Percentiles rank a stretch among this genome's conserved stretches.
Conservation (phyloP, 1,140 invertebrate genomes). For the Heliconius hewitsoni region DNA sequence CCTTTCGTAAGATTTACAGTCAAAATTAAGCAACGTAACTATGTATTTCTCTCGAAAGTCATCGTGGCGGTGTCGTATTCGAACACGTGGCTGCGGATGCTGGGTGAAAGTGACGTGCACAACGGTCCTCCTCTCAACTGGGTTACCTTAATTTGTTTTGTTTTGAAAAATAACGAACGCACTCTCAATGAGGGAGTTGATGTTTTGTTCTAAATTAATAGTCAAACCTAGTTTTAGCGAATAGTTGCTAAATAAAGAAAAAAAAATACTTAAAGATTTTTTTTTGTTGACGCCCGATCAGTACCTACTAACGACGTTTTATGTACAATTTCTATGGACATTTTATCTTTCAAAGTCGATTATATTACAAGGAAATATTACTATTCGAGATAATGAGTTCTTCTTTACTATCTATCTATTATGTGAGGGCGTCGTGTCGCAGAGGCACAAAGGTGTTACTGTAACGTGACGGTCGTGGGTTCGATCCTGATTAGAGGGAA, state of each 20-base stretch:
- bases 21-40: slow-evolving; percentile 2
- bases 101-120: slow-evolving; percentile 37
- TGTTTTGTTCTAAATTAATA: slow-evolving; percentile 31
- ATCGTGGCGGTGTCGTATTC: slow-evolving; percentile 29
- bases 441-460: no score
- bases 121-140: slow-evolving; percentile 26
- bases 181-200: slow-evolving; percentile 14
- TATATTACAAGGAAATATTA: slow-evolving; percentile 5
- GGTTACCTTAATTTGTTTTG: slow-evolving; percentile 38
- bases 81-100: slow-evolving; percentile 24
- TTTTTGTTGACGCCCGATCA: no score
- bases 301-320: no score
- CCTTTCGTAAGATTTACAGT: neutral
- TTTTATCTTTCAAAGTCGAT: slow-evolving; percentile 13
- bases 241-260: neutral
- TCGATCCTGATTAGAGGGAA: no score
- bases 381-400: slow-evolving; percentile 2
- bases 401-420: slow-evolving; percentile 5
- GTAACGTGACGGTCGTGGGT: no score
- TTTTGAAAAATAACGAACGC: slow-evolving; percentile 28
- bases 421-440: no score
- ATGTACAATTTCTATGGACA: neutral
- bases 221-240: neutral
- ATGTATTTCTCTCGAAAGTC: neutral
- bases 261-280: no score